Evolutionary conservation across 2,888 invertebrate species (phyloP).

Genomic region (Patella depressa): DNA sequence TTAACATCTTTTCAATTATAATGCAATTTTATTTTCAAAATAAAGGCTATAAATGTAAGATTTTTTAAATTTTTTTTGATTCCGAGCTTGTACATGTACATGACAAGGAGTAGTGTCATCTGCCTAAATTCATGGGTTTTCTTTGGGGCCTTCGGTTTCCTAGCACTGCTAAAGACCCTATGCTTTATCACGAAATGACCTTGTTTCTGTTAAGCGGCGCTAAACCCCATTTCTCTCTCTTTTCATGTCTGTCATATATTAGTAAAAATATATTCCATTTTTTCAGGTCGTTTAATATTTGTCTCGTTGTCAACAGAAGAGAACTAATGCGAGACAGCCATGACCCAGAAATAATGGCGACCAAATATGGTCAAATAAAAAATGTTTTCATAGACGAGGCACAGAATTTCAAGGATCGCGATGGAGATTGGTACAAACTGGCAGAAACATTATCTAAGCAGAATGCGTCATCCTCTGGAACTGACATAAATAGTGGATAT

Average conservation of each 20-base stretch:
- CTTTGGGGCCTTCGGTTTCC: too few species aligned
- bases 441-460: conserved; percentile 46
- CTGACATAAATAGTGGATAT: conserved; percentile 41
- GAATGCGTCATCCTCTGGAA: conserved; percentile 21
- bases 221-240: too few species aligned
- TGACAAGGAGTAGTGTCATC: too few species aligned
- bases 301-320: conserved; percentile 46
- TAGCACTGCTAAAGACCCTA: too few species aligned
- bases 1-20: too few species aligned
- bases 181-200: background rate
- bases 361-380: conserved; percentile 39
- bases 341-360: conserved; percentile 20
- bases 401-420: conserved; percentile 62
- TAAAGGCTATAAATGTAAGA: background rate
- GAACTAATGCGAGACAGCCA: conserved; percentile 43
- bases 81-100: too few species aligned
- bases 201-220: background rate
- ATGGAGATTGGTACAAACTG: conserved; percentile 59
- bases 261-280: background rate
- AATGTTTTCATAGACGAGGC: conserved; percentile 60
- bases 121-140: too few species aligned
- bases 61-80: background rate
- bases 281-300: conserved; percentile 52
- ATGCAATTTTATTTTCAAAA: background rate
- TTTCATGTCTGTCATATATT: too few species aligned